Percentiles rank a stretch among this genome's conserved stretches.
These are phyloP conservation scores for Seriola rivoliana DNA, from an alignment of 2,113 vertebrate species.

Conservation along the genomic window DNA sequence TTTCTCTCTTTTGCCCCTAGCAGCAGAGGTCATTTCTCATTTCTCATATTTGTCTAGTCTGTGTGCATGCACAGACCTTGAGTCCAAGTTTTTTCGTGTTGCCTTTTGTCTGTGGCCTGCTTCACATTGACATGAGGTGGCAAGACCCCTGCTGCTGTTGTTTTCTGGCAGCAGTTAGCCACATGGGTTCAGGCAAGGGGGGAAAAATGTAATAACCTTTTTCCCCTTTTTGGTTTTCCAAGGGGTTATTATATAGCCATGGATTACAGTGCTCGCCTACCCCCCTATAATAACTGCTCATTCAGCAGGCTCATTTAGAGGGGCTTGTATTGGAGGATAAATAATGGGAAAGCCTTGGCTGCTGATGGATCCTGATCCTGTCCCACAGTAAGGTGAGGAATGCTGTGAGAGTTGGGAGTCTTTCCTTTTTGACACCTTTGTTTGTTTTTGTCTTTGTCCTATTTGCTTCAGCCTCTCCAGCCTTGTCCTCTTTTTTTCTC, in stretches of 20 bases:
- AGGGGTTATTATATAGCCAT: slow-evolving; percentile 73
- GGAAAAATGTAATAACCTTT: slow-evolving; percentile 61
- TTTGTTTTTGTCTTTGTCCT: slow-evolving; percentile 27
- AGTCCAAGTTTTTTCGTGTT: slow-evolving; percentile 78
- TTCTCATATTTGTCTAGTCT: slow-evolving; percentile 75
- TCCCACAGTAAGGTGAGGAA: slow-evolving; percentile 30
- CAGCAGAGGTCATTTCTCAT: slow-evolving; percentile 73
- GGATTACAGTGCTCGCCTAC: slow-evolving; percentile 61
- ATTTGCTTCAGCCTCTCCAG: slow-evolving; percentile 31
- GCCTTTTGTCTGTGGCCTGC: slow-evolving; percentile 80
- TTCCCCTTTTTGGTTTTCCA: slow-evolving; percentile 62
- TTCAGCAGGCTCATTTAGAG: slow-evolving; percentile 70
- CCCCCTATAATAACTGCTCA: slow-evolving; percentile 68
- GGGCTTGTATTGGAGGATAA: slow-evolving; percentile 60
- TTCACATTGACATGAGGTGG: slow-evolving; percentile 75
- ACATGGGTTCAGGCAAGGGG: slow-evolving; percentile 60
- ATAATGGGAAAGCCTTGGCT: slow-evolving; percentile 53
- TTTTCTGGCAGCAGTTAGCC: slow-evolving; percentile 69
- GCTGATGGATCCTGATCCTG: slow-evolving; percentile 47
- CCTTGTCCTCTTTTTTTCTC: slow-evolving; percentile 24
- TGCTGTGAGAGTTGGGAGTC: slow-evolving; percentile 26
- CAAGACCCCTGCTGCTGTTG: slow-evolving; percentile 71
- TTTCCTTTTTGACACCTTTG: slow-evolving; percentile 53
- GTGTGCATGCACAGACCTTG: slow-evolving; percentile 65
- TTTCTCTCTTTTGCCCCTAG: slow-evolving; percentile 64